Evolutionary conservation across 2,113 vertebrate species (phyloP).

Genomic region (Rhea pennata): DNA sequence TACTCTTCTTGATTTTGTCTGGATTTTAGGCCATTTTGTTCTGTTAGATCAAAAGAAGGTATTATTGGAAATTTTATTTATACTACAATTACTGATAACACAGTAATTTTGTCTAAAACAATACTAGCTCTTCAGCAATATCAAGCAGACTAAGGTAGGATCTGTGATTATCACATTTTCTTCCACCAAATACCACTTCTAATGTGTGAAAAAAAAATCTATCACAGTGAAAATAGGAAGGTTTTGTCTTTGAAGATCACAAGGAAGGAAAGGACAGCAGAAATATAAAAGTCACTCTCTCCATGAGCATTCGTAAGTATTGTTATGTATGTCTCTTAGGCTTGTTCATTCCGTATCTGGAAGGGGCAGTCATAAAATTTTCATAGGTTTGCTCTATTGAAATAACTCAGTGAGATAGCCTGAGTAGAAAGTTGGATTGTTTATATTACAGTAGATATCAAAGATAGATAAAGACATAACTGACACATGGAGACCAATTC

Average conservation of each 20-base stretch:
- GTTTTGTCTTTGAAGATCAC: slow-evolving; percentile 43
- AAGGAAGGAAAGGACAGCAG: background rate
- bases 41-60: background rate
- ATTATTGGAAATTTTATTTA: background rate
- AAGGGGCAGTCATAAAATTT: slow-evolving; percentile 40
- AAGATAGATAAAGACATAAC: background rate
- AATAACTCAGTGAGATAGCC: slow-evolving; percentile 1
- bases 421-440: background rate
- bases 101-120: background rate
- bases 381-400: slow-evolving; percentile 13
- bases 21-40: background rate
- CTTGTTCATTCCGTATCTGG: background rate
- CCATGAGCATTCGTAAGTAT: background rate
- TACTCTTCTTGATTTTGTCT: background rate
- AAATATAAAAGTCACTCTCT: background rate
- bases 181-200: slow-evolving; percentile 3
- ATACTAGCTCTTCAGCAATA: background rate
- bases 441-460: background rate
- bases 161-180: background rate
- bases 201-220: background rate
- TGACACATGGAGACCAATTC: background rate
- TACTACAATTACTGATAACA: background rate
- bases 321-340: background rate
- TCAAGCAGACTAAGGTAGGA: background rate
- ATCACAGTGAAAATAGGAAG: background rate